These are phyloP conservation scores for Gymnorhina tibicen DNA, from an alignment of 2,113 vertebrate genomes.

Conservation along the genomic window DNA sequence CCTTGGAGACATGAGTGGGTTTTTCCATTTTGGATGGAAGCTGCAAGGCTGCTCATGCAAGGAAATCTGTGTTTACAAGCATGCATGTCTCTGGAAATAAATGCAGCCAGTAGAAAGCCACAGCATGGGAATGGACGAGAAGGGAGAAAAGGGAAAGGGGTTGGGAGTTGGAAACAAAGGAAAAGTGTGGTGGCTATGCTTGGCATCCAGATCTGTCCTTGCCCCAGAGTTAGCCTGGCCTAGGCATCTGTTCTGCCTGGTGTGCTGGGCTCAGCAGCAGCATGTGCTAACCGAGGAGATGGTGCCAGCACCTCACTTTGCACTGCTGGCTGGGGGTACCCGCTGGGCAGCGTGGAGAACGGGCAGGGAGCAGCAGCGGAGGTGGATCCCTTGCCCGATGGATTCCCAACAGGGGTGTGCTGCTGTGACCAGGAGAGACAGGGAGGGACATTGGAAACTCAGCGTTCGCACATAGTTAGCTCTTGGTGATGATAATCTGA, in stretches of 20 bases:
- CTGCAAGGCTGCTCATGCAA: not conserved
- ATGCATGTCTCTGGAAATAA: not conserved
- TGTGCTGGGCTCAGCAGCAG: not conserved
- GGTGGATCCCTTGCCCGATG: not conserved
- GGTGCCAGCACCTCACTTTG: not conserved
- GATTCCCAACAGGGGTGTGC: not conserved
- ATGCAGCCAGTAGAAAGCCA: not conserved
- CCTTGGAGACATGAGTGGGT: not conserved
- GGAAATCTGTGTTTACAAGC: not conserved
- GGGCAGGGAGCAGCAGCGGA: not conserved
- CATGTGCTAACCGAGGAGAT: not conserved
- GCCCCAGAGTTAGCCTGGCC: not conserved
- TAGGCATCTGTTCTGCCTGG: not conserved
- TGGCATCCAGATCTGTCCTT: not conserved
- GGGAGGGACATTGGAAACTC: not conserved
- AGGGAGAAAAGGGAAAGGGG: not conserved
- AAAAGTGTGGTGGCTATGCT: not conserved
- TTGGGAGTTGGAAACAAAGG: not conserved
- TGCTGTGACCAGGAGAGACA: not conserved
- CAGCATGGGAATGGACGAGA: not conserved
- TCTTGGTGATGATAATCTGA: not conserved
- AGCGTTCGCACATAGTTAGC: rapidly evolving
- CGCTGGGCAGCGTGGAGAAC: not conserved
- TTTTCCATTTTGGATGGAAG: not conserved
- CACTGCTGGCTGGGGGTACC: not conserved